These are phyloP conservation scores for Microctonus hyperodae DNA, from an alignment of 2,888 invertebrate species.

Conservation along the genomic window DNA sequence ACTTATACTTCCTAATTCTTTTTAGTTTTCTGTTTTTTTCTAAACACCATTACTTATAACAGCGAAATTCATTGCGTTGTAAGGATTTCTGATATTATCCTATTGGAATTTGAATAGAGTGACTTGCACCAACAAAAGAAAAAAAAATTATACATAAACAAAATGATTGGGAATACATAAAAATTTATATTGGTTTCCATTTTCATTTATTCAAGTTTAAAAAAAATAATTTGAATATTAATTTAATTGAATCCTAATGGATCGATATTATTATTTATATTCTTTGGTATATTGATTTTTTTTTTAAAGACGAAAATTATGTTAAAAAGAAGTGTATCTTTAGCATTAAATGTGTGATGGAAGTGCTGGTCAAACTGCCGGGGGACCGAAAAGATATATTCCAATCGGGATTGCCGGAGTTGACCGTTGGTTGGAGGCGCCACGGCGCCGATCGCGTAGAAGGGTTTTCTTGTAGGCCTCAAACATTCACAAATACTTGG, in stretches of 20 bases:
- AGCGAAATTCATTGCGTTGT: no score
- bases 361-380: constrained; percentile 2
- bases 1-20: background rate
- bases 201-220: no score
- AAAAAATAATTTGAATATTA: background rate
- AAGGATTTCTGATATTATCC: no score
- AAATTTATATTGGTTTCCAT: no score
- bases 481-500: constrained; percentile 41
- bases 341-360: background rate
- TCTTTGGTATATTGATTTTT: background rate
- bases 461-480: constrained; percentile 62
- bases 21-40: no score
- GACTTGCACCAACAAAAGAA: no score
- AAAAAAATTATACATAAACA: background rate
- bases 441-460: constrained; percentile 63
- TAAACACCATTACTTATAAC: no score
- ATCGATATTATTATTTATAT: background rate
- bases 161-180: background rate
- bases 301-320: background rate
- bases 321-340: background rate
- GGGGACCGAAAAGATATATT: constrained; percentile 11
- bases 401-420: constrained; percentile 30
- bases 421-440: constrained; percentile 55
- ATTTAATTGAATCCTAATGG: background rate
- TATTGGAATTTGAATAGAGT: no score